These are phyloP conservation scores for Rhagologus leucostigma DNA, from an alignment of 2,113 vertebrate genomes.

Conservation along the genomic window DNA sequence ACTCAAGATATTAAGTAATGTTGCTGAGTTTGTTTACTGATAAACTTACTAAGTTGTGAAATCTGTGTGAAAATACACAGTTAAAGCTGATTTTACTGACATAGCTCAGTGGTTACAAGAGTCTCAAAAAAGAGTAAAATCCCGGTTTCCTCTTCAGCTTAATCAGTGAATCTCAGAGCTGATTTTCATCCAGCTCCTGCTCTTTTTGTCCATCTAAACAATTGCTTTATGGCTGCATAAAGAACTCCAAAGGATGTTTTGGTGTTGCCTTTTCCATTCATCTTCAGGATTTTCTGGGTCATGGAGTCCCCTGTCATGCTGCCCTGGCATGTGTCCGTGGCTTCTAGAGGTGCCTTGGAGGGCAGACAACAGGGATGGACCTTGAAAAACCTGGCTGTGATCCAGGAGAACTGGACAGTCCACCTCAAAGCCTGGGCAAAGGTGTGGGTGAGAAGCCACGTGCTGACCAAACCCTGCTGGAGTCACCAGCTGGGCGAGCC, in stretches of 20 bases:
- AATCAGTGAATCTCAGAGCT: background rate
- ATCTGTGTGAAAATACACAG: background rate
- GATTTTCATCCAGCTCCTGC: background rate
- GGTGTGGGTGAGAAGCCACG: rapidly evolving
- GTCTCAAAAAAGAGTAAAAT: background rate
- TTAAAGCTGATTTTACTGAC: background rate
- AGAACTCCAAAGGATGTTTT: background rate
- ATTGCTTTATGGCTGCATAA: background rate
- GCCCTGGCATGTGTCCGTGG: background rate
- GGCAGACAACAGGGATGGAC: background rate
- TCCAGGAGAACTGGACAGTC: background rate
- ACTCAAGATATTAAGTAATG: background rate
- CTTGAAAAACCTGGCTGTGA: background rate
- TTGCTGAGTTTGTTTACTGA: background rate
- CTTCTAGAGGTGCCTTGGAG: background rate
- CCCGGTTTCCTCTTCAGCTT: background rate
- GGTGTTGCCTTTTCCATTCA: background rate
- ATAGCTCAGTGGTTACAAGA: background rate
- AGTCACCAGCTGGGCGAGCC: background rate
- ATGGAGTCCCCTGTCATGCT: background rate
- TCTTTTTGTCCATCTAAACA: background rate
- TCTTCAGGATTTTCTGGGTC: background rate
- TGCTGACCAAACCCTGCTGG: background rate
- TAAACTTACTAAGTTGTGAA: background rate
- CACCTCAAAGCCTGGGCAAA: background rate